A percentile compares a stretch with the other conserved stretches of the same genome.
These are phyloP conservation scores for Cladorhizidae sp. DNA, from an alignment of 37 sponge, comb jelly and placozoan species.

Conservation along the genomic window DNA sequence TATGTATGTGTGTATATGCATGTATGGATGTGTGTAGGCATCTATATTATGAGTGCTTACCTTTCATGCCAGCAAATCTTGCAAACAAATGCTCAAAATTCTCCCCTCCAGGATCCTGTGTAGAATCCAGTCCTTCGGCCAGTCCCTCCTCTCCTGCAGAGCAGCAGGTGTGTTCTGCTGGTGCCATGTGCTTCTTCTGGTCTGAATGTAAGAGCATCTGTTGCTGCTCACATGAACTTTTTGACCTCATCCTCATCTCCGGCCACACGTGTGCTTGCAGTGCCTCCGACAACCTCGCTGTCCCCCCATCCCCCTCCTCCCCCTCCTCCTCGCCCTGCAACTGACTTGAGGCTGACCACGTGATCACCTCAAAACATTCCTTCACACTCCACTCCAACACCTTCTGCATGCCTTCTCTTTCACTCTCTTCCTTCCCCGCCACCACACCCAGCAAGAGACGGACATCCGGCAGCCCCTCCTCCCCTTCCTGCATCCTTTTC, in stretches of 20 bases:
- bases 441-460: slow-evolving; percentile 9
- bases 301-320: slow-evolving; percentile 32
- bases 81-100: slow-evolving; percentile 63
- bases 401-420: neutral
- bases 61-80: slow-evolving; percentile 60
- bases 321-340: neutral
- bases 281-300: slow-evolving; percentile 55
- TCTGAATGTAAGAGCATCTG: too few relatives aligned
- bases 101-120: slow-evolving; percentile 44
- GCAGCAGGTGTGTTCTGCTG: neutral
- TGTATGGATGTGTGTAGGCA: too few relatives aligned
- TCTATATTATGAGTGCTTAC: too few relatives aligned
- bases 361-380: slow-evolving; percentile 64
- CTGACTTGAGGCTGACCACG: slow-evolving; percentile 22
- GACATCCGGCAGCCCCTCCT: neutral
- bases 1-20: too few relatives aligned
- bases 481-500: neutral
- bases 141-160: slow-evolving; percentile 19
- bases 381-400: slow-evolving; percentile 66
- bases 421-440: neutral
- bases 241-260: slow-evolving; percentile 50
- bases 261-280: slow-evolving; percentile 84
- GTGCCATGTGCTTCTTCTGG: neutral
- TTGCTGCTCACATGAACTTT: neutral
- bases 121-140: slow-evolving; percentile 16